Base-by-base conservation (phyloP, 2,888 invertebrate species). In the Hirtodrosophila histrioides region DNA sequence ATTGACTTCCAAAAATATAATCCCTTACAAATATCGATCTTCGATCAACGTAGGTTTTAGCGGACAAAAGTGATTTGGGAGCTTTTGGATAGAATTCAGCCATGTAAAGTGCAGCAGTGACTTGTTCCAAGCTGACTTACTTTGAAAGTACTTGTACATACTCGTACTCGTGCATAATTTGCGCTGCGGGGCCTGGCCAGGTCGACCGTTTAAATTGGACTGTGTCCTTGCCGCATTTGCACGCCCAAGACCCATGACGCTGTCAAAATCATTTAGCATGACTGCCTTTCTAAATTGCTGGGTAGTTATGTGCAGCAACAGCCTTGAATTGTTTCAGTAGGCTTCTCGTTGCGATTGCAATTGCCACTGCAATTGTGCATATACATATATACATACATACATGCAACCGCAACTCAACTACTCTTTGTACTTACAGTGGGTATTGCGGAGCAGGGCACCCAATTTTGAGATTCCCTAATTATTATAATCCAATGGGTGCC, bases 271-370 rank as follows among this genome's bases (percentile, higher is more conserved):
- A 78, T 55, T 77, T 51, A 65, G 68, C 66, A 73, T 62, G 58
- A 63, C 37, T 64, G 57, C 84, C 81, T 81, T 84, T 84, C 84
- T 84, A 81, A 83, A 77, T 60, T 60, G 31, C 39, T 53, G 43
- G 36, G 12, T 36, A 45, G 37, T 45, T 62, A 46, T 64, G 48
- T 41, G 65, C 58, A 62, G 23, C 29, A 45, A 43, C 39, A 78
- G 64, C 84, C 80, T 81, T 81, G 81, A 57, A 55, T 45, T 51
- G 24, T 39, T 48, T 50, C 46, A 35, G 41, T 55, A n/a, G 39
- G 57, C 37, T 73, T 53, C 45, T 57, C 39, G 49, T 55, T 58
- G 50, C 23, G 29, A 37, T 29, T 67, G 48, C 36, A 46, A 43
- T 48, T 53, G 27, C 44, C 24, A 24, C 37, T 43, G 29, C 35